A percentile compares a stretch with the other conserved stretches of the same genome.
These are phyloP conservation scores for Myiozetetes cayanensis DNA, from an alignment of 2,113 vertebrate species.

Conservation along the genomic window DNA sequence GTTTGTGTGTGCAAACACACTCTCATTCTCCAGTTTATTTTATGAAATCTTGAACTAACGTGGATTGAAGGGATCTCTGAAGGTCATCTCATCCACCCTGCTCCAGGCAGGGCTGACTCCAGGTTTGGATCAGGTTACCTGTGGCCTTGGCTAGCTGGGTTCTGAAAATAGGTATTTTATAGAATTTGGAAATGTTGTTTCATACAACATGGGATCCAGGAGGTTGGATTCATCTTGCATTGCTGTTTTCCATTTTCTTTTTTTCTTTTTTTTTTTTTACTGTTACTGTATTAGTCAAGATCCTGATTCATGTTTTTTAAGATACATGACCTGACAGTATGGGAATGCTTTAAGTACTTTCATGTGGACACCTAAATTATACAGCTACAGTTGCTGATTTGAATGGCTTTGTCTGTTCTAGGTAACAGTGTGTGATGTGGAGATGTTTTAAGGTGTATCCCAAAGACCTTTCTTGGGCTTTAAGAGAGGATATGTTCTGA, in stretches of 20 bases:
- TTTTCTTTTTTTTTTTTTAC: not conserved
- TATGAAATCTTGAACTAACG: not conserved
- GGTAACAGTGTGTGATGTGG: not conserved
- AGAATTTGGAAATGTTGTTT: not conserved
- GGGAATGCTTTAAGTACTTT: not conserved
- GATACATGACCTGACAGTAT: not conserved
- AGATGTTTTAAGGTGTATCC: not conserved
- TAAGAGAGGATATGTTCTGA: not conserved
- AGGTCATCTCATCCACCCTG: not conserved
- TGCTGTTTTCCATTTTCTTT: not conserved
- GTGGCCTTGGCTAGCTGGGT: not conserved
- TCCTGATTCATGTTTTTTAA: not conserved
- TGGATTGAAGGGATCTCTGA: not conserved
- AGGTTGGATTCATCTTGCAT: not conserved
- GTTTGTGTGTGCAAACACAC: not conserved
- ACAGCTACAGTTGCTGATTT: not conserved
- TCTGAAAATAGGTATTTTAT: not conserved
- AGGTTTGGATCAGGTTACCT: not conserved
- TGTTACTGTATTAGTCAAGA: not conserved
- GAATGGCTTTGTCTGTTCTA: not conserved
- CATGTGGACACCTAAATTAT: not conserved
- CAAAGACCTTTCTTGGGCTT: not conserved
- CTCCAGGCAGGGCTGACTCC: not conserved
- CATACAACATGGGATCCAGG: not conserved
- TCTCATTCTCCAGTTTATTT: not conserved